phyloP scores from a whole-genome alignment of 2,888 invertebrate genomes.

The Drosophila demipolita region DNA sequence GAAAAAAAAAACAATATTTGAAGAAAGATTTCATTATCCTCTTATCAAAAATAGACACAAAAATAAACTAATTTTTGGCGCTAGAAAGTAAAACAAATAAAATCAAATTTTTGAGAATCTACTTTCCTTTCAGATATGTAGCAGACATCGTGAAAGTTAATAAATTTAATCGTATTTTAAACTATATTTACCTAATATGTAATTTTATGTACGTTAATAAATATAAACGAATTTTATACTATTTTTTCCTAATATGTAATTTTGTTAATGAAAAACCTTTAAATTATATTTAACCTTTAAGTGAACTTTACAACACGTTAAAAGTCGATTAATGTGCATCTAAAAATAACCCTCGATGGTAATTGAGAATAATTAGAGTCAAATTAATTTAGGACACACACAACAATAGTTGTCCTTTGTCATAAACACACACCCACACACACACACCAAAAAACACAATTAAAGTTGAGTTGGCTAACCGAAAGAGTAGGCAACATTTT shows the following conservation, averaged over 20 bases:
- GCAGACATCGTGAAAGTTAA: neutral
- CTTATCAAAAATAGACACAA: neutral
- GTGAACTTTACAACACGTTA: conserved; percentile 1
- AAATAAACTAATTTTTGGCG: neutral
- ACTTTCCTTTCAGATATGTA: neutral
- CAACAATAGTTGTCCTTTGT: conserved; percentile 22
- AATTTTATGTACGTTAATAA: neutral
- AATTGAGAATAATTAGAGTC: conserved; percentile 9
- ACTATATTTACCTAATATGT: neutral
- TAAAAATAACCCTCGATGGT: conserved; percentile 4
- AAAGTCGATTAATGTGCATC: conserved; percentile 11
- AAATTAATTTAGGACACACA: conserved; percentile 16
- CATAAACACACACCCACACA: conserved; percentile 17
- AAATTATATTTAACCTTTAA: neutral
- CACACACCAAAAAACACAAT: neutral
- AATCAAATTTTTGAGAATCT: neutral
- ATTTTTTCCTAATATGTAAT: neutral
- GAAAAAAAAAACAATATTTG: too few species aligned
- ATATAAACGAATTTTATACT: neutral
- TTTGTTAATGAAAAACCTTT: neutral
- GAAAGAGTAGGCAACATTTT: conserved; percentile 42
- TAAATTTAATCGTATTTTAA: too few species aligned
- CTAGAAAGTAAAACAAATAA: neutral
- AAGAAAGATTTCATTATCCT: neutral
- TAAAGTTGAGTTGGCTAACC: conserved; percentile 16